A percentile compares a stretch with the other conserved stretches of the same genome.
These are phyloP conservation scores for Choloepus hoffmanni DNA, from an alignment of 2,113 vertebrate species.

Conservation along the genomic window DNA sequence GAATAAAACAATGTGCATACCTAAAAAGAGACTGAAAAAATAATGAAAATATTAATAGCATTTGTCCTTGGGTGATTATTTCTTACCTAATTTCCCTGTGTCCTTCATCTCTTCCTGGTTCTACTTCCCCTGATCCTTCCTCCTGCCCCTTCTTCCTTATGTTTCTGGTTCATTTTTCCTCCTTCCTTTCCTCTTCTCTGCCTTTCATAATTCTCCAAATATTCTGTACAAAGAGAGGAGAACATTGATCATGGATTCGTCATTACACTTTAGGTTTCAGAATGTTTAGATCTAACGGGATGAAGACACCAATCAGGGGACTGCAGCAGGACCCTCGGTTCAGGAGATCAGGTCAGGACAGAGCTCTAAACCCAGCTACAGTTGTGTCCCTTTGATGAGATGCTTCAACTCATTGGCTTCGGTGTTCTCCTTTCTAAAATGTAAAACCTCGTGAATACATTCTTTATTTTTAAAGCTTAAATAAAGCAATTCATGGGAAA, in stretches of 20 bases:
- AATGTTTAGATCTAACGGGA: neutral
- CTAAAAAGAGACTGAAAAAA: neutral
- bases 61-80: neutral
- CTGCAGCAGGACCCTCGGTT: neutral
- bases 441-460: neutral
- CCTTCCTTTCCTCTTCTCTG: neutral
- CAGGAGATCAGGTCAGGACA: neutral
- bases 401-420: neutral
- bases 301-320: neutral
- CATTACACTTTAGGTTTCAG: neutral
- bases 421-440: neutral
- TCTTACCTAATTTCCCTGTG: neutral
- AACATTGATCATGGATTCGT: neutral
- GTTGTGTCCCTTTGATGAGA: neutral
- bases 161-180: neutral
- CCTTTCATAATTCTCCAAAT: neutral
- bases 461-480: neutral
- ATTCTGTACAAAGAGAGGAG: neutral
- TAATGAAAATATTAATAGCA: neutral
- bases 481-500: constrained; percentile 1
- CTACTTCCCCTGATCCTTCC: neutral
- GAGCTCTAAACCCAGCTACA: neutral
- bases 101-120: neutral
- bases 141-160: neutral
- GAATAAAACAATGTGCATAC: neutral